Conservation (phyloP, 2,888 invertebrate species). For the Tupiocoris notatus region DNA sequence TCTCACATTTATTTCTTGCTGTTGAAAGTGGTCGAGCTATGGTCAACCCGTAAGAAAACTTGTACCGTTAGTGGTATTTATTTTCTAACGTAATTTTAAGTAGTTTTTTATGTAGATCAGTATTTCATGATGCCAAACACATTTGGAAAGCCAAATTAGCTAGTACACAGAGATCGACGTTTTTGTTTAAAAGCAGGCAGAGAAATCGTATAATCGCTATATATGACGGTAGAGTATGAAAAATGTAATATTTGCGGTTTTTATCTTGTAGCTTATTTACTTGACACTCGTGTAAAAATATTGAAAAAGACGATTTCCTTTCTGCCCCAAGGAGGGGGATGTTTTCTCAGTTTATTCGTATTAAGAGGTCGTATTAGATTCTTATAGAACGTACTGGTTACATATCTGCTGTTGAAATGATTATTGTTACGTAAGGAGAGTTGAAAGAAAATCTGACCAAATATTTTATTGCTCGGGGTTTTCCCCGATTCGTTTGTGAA, state of each 20-base stretch:
- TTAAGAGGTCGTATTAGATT: neutral
- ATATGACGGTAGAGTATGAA: no score
- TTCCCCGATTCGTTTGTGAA: neutral
- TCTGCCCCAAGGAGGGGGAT: constrained; percentile 12
- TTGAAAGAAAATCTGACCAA: constrained; percentile 18
- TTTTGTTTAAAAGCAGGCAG: neutral
- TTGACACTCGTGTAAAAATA: neutral
- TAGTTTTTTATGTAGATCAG: constrained; percentile 28
- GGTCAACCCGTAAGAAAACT: neutral
- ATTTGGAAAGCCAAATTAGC: constrained; percentile 36
- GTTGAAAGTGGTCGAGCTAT: no score
- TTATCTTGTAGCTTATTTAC: neutral
- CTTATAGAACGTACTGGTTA: constrained; percentile 43
- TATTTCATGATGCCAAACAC: constrained; percentile 34
- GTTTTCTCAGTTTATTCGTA: neutral
- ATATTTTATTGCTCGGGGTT: neutral
- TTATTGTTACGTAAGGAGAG: constrained; percentile 6
- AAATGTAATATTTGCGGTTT: no score
- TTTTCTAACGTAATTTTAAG: constrained; percentile 23
- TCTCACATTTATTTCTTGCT: no score
- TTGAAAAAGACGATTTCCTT: constrained; percentile 8
- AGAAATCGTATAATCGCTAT: no score
- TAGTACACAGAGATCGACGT: no score
- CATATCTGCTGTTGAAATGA: constrained; percentile 42
- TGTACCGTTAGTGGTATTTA: neutral